phyloP scores from a whole-genome alignment of 2,113 vertebrate species.

The Microcebus jonahi region DNA sequence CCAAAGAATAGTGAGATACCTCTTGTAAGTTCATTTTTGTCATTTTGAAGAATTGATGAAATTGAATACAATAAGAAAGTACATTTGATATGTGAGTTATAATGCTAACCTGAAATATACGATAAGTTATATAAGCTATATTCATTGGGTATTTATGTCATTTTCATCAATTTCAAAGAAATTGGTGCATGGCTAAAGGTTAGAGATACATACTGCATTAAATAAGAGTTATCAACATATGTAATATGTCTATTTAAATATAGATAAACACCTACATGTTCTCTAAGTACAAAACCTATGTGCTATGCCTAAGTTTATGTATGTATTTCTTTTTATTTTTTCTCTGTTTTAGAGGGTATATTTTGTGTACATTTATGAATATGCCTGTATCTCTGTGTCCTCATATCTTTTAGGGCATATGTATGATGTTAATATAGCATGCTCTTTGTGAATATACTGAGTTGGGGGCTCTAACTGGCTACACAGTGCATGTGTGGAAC shows the following conservation, averaged over 20 bases:
- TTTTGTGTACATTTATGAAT: background rate
- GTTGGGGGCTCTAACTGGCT: background rate
- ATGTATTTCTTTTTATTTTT: background rate
- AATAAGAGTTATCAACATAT: background rate
- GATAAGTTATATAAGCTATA: background rate
- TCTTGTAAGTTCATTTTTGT: background rate
- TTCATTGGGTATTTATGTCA: background rate
- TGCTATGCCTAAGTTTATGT: background rate
- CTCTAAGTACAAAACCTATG: background rate
- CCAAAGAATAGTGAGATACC: background rate
- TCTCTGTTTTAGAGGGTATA: background rate
- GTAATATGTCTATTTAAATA: background rate
- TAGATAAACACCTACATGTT: background rate
- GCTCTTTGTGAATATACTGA: background rate
- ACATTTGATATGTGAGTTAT: background rate
- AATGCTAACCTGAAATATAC: background rate
- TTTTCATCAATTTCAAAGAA: constrained; percentile 29
- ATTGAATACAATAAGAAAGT: constrained; percentile 39
- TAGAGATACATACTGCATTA: background rate
- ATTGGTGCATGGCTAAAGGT: background rate
- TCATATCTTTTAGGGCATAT: background rate
- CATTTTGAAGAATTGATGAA: constrained; percentile 10
- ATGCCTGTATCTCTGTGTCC: background rate
- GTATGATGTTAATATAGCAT: background rate
- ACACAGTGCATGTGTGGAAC: background rate